phyloP scores from a whole-genome alignment of 2,888 invertebrate species.

The Drosophila tripunctata region DNA sequence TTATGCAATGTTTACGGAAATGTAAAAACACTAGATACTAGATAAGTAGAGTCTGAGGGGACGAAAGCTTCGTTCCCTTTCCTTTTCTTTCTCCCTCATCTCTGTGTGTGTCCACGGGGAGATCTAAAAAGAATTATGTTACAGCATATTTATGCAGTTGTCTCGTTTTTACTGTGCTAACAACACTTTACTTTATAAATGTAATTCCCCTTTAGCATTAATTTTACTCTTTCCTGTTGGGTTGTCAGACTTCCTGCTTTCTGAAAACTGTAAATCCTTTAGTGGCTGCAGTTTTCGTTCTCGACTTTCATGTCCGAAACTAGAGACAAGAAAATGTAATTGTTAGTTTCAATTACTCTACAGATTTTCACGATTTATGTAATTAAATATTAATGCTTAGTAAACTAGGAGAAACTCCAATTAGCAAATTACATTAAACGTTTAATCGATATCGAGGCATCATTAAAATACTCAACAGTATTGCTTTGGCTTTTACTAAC shows the following conservation, averaged over 20 bases:
- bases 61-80: not conserved
- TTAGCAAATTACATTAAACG: conserved; percentile 12
- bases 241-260: conserved; percentile 7
- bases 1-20: conserved; percentile 51
- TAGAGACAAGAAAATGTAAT: not conserved
- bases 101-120: not conserved
- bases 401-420: not conserved
- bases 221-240: conserved; percentile 16
- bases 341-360: not conserved
- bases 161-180: not conserved
- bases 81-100: too few species aligned
- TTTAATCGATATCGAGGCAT: conserved; percentile 1
- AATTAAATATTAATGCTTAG: not conserved
- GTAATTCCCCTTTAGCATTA: conserved; percentile 40
- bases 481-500: not conserved
- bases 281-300: not conserved
- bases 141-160: conserved; percentile 1
- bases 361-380: not conserved
- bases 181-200: conserved; percentile 12
- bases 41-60: conserved; percentile 7
- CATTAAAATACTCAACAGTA: not conserved
- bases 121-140: conserved; percentile 22
- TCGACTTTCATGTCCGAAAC: not conserved
- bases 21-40: conserved; percentile 3
- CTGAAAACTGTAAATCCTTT: not conserved